Conservation (phyloP, 1,140 invertebrate genomes). For the Aphelenchoides besseyi region DNA sequence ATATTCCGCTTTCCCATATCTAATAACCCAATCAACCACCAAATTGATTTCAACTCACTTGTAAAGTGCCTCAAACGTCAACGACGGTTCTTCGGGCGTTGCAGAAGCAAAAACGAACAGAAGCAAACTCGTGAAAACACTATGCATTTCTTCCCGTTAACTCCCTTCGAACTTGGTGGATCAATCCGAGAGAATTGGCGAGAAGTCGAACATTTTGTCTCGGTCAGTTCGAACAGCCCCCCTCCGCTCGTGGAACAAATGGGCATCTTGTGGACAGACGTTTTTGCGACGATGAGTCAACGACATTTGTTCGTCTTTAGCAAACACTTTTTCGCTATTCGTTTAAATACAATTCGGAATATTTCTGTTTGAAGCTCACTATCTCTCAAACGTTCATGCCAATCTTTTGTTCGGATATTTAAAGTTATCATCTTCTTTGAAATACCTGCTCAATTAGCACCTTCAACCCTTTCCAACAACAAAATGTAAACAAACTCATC, state of each 20-base stretch:
- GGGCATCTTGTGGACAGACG: constrained; percentile 4
- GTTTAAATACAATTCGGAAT: too few species aligned
- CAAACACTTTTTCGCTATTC: not conserved
- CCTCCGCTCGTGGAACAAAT: too few species aligned
- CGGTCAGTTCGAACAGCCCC: not conserved
- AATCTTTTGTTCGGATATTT: too few species aligned
- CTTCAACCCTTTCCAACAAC: too few species aligned
- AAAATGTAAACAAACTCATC: too few species aligned
- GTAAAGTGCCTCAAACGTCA: constrained; percentile 37
- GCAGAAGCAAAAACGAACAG: constrained; percentile 17
- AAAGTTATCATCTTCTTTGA: too few species aligned
- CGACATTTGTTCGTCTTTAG: not conserved
- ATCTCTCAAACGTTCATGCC: too few species aligned
- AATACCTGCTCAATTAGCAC: too few species aligned
- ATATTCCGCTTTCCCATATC: constrained; percentile 68
- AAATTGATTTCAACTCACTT: constrained; percentile 18
- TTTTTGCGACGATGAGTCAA: not conserved
- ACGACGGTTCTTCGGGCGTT: constrained; percentile 67
- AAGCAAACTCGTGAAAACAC: too few species aligned
- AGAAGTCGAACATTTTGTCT: not conserved
- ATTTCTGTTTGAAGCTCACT: too few species aligned
- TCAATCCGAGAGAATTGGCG: not conserved
- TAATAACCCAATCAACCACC: constrained; percentile 9
- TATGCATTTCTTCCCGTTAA: too few species aligned
- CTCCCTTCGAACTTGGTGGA: too few species aligned